These are phyloP conservation scores for Diachasmimorpha longicaudata DNA, from an alignment of 1,140 invertebrate species.

Conservation along the genomic window DNA sequence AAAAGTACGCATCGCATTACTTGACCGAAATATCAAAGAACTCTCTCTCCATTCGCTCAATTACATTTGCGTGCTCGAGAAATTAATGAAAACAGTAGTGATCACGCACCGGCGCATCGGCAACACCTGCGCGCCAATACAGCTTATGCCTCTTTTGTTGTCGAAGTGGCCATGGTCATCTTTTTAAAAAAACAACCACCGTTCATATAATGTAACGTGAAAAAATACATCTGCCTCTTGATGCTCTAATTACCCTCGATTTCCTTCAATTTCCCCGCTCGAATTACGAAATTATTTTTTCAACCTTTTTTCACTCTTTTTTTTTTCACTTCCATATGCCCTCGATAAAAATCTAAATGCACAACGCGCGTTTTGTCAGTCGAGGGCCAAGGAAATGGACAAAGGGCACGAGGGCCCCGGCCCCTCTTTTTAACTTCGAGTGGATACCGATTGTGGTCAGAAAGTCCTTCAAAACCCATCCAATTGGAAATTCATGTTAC, in stretches of 20 bases:
- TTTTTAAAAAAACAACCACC: slow-evolving; percentile 7
- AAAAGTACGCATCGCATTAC: not conserved
- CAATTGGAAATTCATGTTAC: not conserved
- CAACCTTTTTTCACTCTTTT: not conserved
- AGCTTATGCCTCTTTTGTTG: not conserved
- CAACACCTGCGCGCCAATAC: not conserved
- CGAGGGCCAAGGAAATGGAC: not conserved
- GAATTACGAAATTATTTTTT: slow-evolving; percentile 1
- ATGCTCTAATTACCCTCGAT: slow-evolving; percentile 55
- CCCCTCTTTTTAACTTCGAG: not conserved
- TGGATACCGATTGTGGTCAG: not conserved
- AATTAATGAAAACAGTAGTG: not conserved
- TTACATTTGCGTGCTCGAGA: not conserved
- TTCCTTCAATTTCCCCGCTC: slow-evolving; percentile 33
- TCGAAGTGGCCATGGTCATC: not conserved
- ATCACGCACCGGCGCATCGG: not conserved
- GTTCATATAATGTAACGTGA: not conserved
- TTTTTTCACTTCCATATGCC: not conserved
- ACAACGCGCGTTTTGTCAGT: slow-evolving; percentile 9
- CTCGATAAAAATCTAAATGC: slow-evolving; percentile 24
- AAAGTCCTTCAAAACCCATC: not conserved
- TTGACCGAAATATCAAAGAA: not conserved
- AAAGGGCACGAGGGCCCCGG: not conserved
- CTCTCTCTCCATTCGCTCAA: not conserved
- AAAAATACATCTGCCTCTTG: slow-evolving; percentile 38